Evolutionary conservation across 2,113 vertebrate species (phyloP).

Genomic region (Microcebus tavaratra): DNA sequence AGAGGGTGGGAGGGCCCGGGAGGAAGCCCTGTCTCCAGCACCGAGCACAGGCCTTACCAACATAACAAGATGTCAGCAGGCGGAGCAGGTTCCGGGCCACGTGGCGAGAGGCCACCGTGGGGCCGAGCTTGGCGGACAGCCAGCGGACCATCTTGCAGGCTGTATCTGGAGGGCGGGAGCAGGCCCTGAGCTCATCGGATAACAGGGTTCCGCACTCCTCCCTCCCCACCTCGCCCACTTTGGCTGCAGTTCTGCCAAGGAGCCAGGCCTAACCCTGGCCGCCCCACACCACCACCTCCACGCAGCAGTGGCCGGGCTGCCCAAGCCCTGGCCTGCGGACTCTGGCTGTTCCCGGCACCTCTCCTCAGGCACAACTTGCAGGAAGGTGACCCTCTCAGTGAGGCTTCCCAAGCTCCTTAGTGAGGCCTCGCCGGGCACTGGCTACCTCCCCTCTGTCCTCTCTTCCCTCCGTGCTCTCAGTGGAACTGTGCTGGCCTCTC

Average conservation of each 20-base stretch:
- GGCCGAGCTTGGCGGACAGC: slow-evolving; percentile 96
- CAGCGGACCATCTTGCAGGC: slow-evolving; percentile 97
- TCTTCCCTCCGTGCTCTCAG: neutral
- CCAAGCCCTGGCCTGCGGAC: neutral
- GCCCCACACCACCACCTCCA: neutral
- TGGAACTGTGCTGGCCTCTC: neutral
- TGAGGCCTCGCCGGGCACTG: neutral
- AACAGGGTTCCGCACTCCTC: neutral
- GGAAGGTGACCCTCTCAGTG: neutral
- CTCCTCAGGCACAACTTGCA: neutral
- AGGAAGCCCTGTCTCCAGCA: neutral
- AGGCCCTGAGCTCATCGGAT: slow-evolving; percentile 53
- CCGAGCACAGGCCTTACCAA: slow-evolving; percentile 85
- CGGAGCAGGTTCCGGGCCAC: slow-evolving; percentile 96
- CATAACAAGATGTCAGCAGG: slow-evolving; percentile 95
- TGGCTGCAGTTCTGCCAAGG: neutral
- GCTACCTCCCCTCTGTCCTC: neutral
- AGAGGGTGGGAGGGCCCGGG: neutral
- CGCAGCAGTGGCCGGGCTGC: neutral
- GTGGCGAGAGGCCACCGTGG: slow-evolving; percentile 94
- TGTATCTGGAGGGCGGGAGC: slow-evolving; percentile 89
- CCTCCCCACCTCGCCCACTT: neutral
- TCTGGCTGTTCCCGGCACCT: neutral
- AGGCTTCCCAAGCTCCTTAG: neutral
- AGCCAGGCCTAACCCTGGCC: neutral